Evolutionary conservation across 2,797 vertebrate species (phyloP).

Genomic region (Crocodylus rhombifer): DNA sequence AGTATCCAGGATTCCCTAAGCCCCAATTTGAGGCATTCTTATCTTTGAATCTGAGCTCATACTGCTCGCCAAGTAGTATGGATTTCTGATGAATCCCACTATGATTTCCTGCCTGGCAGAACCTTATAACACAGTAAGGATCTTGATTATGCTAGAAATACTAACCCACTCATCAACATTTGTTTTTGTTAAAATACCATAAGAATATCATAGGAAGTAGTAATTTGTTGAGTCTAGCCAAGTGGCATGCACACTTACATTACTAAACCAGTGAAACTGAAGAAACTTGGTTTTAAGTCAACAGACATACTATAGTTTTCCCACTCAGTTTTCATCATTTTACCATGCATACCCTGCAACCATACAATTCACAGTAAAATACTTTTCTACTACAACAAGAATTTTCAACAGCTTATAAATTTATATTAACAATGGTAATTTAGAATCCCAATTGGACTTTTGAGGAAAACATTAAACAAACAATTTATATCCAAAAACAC

Average conservation of each 20-base stretch:
- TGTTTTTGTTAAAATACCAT: not conserved
- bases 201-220: not conserved
- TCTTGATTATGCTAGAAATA: not conserved
- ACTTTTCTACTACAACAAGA: not conserved
- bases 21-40: not conserved
- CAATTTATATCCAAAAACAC: not conserved
- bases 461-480: not conserved
- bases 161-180: not conserved
- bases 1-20: not conserved
- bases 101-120: not conserved
- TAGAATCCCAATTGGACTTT: not conserved
- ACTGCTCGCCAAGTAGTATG: not conserved
- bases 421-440: not conserved
- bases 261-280: no score
- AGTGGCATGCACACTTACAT: not conserved
- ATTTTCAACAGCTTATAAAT: not conserved
- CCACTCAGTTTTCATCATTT: no score
- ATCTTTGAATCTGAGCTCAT: not conserved
- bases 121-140: not conserved
- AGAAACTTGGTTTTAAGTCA: no score
- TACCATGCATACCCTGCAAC: not conserved
- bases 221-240: not conserved
- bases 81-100: not conserved
- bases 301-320: no score
- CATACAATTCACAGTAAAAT: not conserved